Evolutionary conservation across 2,888 invertebrate species (phyloP).

Genomic region (Oxyscelio sp.): DNA sequence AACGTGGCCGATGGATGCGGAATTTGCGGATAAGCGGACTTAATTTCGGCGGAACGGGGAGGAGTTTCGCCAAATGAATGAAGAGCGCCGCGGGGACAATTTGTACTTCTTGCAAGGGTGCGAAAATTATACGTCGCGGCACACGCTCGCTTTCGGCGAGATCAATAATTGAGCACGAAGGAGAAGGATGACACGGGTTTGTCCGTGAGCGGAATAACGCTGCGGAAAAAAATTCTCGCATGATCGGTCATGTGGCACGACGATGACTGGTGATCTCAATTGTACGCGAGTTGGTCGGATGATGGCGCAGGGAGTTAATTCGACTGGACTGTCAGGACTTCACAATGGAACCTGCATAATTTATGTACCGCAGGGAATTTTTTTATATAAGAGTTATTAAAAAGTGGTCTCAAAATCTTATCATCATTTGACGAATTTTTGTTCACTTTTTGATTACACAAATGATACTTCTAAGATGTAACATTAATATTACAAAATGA

Average conservation of each 20-base stretch:
- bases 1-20: too few species aligned
- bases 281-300: too few species aligned
- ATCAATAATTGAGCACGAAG: constrained; percentile 68
- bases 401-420: too few species aligned
- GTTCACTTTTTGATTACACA: too few species aligned
- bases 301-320: neutral
- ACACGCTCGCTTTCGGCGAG: constrained; percentile 65
- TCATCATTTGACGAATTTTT: too few species aligned
- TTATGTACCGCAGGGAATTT: neutral
- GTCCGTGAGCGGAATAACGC: constrained; percentile 42
- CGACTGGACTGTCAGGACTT: neutral
- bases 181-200: constrained; percentile 67
- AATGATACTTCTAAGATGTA: too few species aligned
- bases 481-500: too few species aligned
- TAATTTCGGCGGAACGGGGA: constrained; percentile 82
- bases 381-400: neutral
- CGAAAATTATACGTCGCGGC: constrained; percentile 83
- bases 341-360: constrained; percentile 5
- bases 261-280: neutral
- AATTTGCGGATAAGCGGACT: constrained; percentile 85
- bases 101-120: constrained; percentile 76
- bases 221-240: constrained; percentile 5
- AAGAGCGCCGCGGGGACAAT: constrained; percentile 63
- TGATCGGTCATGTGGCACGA: constrained; percentile 5
- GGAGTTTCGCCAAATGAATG: constrained; percentile 57